A percentile compares a stretch with the other conserved stretches of the same genome.
These are phyloP conservation scores for Microplitis demolitor DNA, from an alignment of 1,140 invertebrate genomes.

Conservation along the genomic window DNA sequence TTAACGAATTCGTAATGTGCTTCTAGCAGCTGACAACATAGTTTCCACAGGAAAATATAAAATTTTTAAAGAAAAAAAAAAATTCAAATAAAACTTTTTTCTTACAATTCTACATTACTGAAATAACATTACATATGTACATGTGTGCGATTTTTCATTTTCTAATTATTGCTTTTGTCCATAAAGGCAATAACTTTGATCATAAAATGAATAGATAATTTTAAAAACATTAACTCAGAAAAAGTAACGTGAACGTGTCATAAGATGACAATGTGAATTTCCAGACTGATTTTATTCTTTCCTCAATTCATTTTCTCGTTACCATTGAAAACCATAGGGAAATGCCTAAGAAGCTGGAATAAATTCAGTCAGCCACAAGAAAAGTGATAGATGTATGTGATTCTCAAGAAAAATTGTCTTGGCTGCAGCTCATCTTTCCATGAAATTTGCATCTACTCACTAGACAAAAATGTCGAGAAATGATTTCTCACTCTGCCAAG, in stretches of 20 bases:
- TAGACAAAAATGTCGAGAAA: slow-evolving; percentile 7
- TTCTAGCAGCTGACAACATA: neutral
- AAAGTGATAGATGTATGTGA: slow-evolving; percentile 1
- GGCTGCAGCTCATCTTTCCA: neutral
- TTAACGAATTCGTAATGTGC: neutral
- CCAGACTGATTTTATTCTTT: neutral
- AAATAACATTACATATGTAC: no score
- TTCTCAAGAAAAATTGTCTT: slow-evolving; percentile 14
- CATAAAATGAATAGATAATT: no score
- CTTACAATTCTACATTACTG: no score
- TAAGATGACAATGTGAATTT: neutral
- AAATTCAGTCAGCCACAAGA: neutral
- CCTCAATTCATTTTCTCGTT: neutral
- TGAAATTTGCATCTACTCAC: slow-evolving; percentile 18
- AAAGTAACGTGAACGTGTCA: neutral
- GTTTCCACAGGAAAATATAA: neutral
- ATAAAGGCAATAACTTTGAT: no score
- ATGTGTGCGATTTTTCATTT: no score
- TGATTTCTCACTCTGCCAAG: slow-evolving; percentile 14
- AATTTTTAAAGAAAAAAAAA: neutral
- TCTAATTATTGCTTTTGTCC: no score
- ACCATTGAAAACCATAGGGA: neutral
- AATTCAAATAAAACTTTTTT: no score
- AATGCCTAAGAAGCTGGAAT: neutral
- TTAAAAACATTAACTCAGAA: neutral